phyloP scores from a whole-genome alignment of 1,140 invertebrate genomes.

The Panagrolaimus sp. region DNA sequence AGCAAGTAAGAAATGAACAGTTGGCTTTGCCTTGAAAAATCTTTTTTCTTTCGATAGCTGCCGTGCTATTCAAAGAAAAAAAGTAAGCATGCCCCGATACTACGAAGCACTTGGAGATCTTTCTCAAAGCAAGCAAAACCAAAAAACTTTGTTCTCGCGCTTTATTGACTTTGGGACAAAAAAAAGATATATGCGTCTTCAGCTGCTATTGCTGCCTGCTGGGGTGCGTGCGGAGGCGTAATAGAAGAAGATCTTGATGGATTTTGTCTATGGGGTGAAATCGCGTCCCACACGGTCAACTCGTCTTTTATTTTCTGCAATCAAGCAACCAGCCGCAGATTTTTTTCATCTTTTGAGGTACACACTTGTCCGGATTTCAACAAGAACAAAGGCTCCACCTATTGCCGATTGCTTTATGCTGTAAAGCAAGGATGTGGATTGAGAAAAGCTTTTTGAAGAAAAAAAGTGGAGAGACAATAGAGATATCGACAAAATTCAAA shows the following conservation, averaged over 20 bases:
- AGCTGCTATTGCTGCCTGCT: background rate
- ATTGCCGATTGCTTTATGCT: background rate
- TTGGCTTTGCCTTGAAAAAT: background rate
- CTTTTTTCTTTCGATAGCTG: too few relatives aligned
- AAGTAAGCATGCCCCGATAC: conserved; percentile 14
- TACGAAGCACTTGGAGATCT: conserved; percentile 12
- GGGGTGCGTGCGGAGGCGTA: conserved; percentile 3
- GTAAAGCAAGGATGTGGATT: conserved; percentile 1
- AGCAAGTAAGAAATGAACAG: background rate
- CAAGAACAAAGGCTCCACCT: conserved; percentile 8
- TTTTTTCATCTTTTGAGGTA: background rate
- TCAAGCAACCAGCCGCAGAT: background rate
- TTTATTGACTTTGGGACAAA: conserved; percentile 10
- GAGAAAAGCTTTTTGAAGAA: conserved; percentile 1
- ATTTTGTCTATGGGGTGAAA: too few relatives aligned
- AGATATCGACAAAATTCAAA: background rate
- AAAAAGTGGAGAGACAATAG: conserved; percentile 10
- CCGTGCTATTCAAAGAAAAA: conserved; percentile 12
- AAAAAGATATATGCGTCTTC: background rate
- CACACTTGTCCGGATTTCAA: conserved; percentile 3
- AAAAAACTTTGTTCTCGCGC: conserved; percentile 2
- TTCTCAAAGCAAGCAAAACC: background rate
- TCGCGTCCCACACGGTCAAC: too few relatives aligned
- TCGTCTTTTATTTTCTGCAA: background rate
- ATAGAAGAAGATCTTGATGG: too few relatives aligned